Evolutionary conservation across 2,888 invertebrate genomes (phyloP).

Genomic region (Lypha dubia): DNA sequence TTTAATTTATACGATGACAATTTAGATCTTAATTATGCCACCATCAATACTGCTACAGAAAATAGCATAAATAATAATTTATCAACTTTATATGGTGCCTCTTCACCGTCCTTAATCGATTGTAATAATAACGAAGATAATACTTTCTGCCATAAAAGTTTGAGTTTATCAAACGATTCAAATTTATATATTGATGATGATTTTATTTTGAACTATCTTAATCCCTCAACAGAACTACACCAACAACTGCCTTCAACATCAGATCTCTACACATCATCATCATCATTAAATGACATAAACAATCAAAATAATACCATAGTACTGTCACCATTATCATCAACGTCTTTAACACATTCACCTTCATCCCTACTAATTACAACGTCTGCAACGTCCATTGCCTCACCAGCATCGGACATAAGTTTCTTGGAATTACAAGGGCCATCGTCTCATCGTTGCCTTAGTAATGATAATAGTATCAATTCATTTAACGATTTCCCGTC

Average conservation of each 20-base stretch:
- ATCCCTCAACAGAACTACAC: slow-evolving; percentile 73
- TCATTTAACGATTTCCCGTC: slow-evolving; percentile 55
- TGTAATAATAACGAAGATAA: slow-evolving; percentile 59
- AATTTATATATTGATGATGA: slow-evolving; percentile 74
- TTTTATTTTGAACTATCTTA: slow-evolving; percentile 74
- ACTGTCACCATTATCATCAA: slow-evolving; percentile 52
- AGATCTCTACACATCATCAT: slow-evolving; percentile 35
- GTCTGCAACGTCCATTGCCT: slow-evolving; percentile 52
- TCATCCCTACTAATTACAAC: slow-evolving; percentile 52
- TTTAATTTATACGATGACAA: slow-evolving; percentile 78
- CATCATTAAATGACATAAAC: slow-evolving; percentile 26
- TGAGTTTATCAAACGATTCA: slow-evolving; percentile 63
- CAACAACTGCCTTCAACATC: slow-evolving; percentile 63
- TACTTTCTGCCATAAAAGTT: slow-evolving; percentile 57
- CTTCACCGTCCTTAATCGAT: slow-evolving; percentile 51
- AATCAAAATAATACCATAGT: slow-evolving; percentile 10
- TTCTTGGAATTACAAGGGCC: slow-evolving; percentile 64
- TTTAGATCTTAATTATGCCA: slow-evolving; percentile 74
- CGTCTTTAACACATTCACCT: slow-evolving; percentile 60
- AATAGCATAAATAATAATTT: slow-evolving; percentile 68
- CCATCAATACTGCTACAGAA: slow-evolving; percentile 67
- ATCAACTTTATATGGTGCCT: slow-evolving; percentile 49
- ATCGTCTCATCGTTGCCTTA: slow-evolving; percentile 39
- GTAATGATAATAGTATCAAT: slow-evolving; percentile 44
- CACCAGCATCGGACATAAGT: slow-evolving; percentile 71